Base-by-base conservation (phyloP, 2,797 vertebrate genomes). In the Myripristis murdjan region DNA sequence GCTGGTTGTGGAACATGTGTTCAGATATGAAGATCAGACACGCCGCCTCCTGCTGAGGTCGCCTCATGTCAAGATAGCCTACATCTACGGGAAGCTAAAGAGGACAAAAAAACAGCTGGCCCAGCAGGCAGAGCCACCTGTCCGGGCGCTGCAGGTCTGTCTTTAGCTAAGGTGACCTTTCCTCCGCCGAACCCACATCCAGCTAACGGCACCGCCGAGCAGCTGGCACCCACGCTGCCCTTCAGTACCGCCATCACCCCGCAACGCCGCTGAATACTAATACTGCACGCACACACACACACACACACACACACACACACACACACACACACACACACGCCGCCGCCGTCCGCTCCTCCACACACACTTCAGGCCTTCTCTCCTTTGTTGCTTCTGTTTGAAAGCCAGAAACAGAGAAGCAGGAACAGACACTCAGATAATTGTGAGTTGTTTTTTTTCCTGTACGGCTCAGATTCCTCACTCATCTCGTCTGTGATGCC, bases 41-140 rank as follows among this genome's bases (percentile, higher is more conserved):
- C 46, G 37, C 3, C 22, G 20, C 55, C 48, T 46, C 56, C 49
- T 73, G 62, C 62, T 22, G 48, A 31, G 61, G 53, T 64, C 46
- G 33, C 16, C 46, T 48, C 6, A 24, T 64, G 53, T 72, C 35
- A 43, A 22, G 46, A 20, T 41, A 33, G 16, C 43, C 35, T 43
- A 56, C 75, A 60, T 64, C 77, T 74, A 64, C 70, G 44, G 73
- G 73, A 78, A 59, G 67, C 71, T 63, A 20, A 71, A 71, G 67
- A 77, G 73, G 82, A 86, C 70, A 77, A 76, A 73, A 55, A 70
- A 75, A 75, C 83, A 89, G 79, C 81, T 87, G 87, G 76, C 70
- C 2, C 77, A 75, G 81, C 77, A 60, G 74, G 63, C 62, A 1
- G 63, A 46, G 68, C 67, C 79, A 84, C 81, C 83, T 82, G 77